These are phyloP conservation scores for Aphrocallistes beatrix DNA, from an alignment of 37 sponge, comb jelly and placozoan genomes.

Conservation along the genomic window DNA sequence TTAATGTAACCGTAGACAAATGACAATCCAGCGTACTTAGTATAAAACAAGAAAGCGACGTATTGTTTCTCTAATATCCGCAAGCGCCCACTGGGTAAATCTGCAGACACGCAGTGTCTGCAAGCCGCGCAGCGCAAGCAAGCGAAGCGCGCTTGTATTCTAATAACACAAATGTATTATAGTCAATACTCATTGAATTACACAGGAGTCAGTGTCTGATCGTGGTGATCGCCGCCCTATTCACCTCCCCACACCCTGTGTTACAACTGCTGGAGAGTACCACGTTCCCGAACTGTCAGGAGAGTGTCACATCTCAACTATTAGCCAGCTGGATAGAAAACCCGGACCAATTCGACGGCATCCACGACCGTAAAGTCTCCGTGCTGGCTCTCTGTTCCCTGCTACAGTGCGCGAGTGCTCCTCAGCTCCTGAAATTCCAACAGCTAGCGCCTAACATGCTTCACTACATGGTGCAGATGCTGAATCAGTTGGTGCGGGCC, in stretches of 20 bases:
- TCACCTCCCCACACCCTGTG: slow-evolving; percentile 42
- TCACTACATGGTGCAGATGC: neutral
- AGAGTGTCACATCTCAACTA: slow-evolving; percentile 70
- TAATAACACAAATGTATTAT: too few relatives aligned
- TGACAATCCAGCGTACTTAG: too few relatives aligned
- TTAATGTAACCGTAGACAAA: too few relatives aligned
- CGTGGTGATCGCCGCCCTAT: slow-evolving; percentile 59
- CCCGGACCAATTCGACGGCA: slow-evolving; percentile 41
- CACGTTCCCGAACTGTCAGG: slow-evolving; percentile 43
- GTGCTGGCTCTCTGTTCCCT: slow-evolving; percentile 62
- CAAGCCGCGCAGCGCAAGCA: too few relatives aligned
- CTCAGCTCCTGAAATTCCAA: neutral
- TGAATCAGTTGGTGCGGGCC: neutral
- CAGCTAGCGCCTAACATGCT: neutral
- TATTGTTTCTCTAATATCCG: too few relatives aligned
- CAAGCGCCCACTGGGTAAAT: too few relatives aligned
- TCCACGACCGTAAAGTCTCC: slow-evolving; percentile 73
- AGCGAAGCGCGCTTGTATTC: too few relatives aligned
- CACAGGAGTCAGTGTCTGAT: slow-evolving; percentile 19
- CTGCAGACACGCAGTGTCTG: too few relatives aligned
- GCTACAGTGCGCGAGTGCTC: slow-evolving; percentile 19
- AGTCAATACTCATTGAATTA: too few relatives aligned
- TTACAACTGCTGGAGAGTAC: slow-evolving; percentile 60
- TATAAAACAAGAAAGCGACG: too few relatives aligned
- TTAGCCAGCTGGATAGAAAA: slow-evolving; percentile 69